Percentiles rank a stretch among this genome's conserved stretches.
Conservation (phyloP, 2,113 vertebrate genomes). For the Strix uralensis region DNA sequence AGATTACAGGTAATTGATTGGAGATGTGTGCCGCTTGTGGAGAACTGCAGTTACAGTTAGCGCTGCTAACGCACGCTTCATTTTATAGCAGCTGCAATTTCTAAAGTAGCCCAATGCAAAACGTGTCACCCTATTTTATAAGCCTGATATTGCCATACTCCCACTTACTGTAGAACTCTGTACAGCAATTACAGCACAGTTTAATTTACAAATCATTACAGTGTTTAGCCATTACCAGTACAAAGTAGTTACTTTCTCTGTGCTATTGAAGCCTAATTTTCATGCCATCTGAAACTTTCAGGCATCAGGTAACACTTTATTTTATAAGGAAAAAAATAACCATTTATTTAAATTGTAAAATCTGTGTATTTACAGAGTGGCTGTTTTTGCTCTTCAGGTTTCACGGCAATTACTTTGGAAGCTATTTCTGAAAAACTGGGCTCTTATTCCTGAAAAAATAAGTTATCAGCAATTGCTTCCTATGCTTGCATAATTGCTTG, state of each 20-base stretch:
- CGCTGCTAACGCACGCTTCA: rapidly evolving
- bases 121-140: not conserved
- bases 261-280: conserved; percentile 60
- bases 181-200: conserved; percentile 28
- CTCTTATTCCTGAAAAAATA: conserved; percentile 60
- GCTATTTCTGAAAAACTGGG: conserved; percentile 12
- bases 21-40: not conserved
- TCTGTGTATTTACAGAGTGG: conserved; percentile 39
- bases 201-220: conserved; percentile 54
- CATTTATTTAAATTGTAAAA: conserved; percentile 63
- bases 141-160: not conserved
- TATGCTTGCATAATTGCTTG: conserved; percentile 5
- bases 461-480: conserved; percentile 60
- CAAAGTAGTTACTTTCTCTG: conserved; percentile 54
- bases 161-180: not conserved
- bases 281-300: conserved; percentile 41
- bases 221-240: conserved; percentile 36
- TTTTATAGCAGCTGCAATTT: not conserved
- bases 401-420: conserved; percentile 45
- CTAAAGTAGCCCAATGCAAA: not conserved
- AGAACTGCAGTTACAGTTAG: not conserved
- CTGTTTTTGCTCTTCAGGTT: conserved; percentile 44
- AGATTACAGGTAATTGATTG: not conserved
- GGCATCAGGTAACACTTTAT: conserved; percentile 57
- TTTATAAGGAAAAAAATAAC: conserved; percentile 57